Evolutionary conservation across 1,140 invertebrate genomes (phyloP), one percentile per base, ranked within the genome.

Genomic region (Pemphigus obesinymphae): DNA sequence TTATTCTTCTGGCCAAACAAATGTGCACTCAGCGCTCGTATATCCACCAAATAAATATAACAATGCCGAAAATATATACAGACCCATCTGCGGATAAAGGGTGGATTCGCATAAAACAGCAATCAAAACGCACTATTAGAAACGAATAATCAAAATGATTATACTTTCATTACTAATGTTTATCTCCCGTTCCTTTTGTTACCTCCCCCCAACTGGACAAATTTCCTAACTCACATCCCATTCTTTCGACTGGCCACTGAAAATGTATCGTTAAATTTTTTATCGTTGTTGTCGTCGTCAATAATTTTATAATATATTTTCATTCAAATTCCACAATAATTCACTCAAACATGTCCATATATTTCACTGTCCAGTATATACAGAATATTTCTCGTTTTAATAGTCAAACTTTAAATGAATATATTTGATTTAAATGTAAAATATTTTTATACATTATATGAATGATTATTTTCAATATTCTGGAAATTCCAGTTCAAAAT

Each of bases 1-100:
- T 76, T 76, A 55, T 76, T 76, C 20, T 76, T 55, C n/a, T n/a
- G 10, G 48, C 37, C 73, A 40, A 76, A 55, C 13, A 58, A 58
- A 76, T 26, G 6, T 23, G 2, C 48, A 55, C 40, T 48, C 72
- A 13, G 20, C 48, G 29, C 45, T 5, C 6, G n/a, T n/a, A n/a
- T n/a, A 50, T 31, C 48, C 73, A 3, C 48, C 34, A 53, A 55
- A 76, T 55, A 55, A 37, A 76, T n/a, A n/a, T 76, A 76, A 55
- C 29, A 31, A 72, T 72, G 23, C 68, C 68, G 10, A 72, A 72
- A 72, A 72, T 37, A 66, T 37, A 66, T 26, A 43, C 4, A 26
- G 40, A 29, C 45, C 40, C 2, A 15, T 43, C 23, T n/a, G n/a
- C n/a, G n/a, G n/a, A n/a, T n/a, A n/a, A n/a, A n/a, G n/a, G 40